Conservation (phyloP, 1,140 invertebrate species). For the Delia radicum region DNA sequence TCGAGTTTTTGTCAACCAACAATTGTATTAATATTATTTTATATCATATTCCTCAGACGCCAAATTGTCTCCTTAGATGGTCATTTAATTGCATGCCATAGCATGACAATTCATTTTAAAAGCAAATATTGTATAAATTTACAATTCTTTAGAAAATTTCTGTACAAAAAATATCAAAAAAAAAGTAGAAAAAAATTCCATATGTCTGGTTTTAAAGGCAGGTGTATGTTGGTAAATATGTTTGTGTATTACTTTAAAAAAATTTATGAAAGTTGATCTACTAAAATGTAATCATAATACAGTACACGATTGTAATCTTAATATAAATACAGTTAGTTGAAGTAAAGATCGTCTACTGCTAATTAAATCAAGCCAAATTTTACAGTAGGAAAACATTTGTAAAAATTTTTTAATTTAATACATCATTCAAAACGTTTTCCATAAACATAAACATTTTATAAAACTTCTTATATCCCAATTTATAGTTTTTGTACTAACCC, state of each 20-base stretch:
- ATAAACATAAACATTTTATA: too few species aligned
- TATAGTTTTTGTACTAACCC: too few species aligned
- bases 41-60: background rate
- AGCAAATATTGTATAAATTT: background rate
- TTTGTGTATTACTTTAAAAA: background rate
- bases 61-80: conserved; percentile 3
- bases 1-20: too few species aligned
- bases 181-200: background rate
- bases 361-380: too few species aligned
- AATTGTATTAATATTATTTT: background rate
- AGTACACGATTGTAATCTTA: background rate
- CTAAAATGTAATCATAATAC: background rate
- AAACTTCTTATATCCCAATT: too few species aligned
- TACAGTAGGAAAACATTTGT: too few species aligned
- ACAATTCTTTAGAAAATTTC: background rate
- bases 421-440: too few species aligned
- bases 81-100: background rate
- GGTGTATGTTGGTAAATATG: too few species aligned
- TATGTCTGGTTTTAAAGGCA: background rate
- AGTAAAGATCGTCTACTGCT: too few species aligned
- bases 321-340: background rate
- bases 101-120: background rate
- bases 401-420: too few species aligned
- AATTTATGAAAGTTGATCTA: conserved; percentile 5
- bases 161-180: background rate